phyloP scores from a whole-genome alignment of 2,888 invertebrate genomes.

The Neelides folsomi region DNA sequence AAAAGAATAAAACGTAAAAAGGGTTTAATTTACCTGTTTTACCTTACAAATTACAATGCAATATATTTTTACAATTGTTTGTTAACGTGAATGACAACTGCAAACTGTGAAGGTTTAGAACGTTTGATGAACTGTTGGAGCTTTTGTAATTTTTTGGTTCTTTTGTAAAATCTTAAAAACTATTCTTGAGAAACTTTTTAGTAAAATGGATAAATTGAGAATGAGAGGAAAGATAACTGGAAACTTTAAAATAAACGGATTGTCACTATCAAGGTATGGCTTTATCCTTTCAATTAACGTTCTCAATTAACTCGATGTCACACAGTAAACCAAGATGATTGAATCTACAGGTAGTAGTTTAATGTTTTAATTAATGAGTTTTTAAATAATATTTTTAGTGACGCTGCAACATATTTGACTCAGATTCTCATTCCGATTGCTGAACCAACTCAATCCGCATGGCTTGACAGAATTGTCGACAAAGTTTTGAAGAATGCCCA shows the following conservation, averaged over 20 bases:
- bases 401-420: constrained; percentile 57
- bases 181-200: background rate
- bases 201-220: constrained; percentile 8
- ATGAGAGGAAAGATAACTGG: constrained; percentile 1
- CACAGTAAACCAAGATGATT: too few species aligned
- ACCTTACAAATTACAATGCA: too few species aligned
- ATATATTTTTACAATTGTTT: too few species aligned
- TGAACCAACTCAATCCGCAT: constrained; percentile 49
- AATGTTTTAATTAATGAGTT: background rate
- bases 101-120: too few species aligned
- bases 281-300: background rate
- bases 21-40: too few species aligned
- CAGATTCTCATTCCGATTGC: constrained; percentile 53
- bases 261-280: constrained; percentile 8
- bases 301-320: too few species aligned
- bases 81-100: too few species aligned
- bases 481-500: constrained; percentile 66
- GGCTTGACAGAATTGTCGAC: constrained; percentile 61
- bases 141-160: too few species aligned
- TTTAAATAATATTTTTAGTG: constrained; percentile 40
- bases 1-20: too few species aligned
- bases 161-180: background rate
- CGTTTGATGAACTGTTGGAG: too few species aligned
- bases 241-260: constrained; percentile 10
- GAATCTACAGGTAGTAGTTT: too few species aligned